phyloP scores from a whole-genome alignment of 2,113 vertebrate genomes.

The Setophaga kirtlandii region DNA sequence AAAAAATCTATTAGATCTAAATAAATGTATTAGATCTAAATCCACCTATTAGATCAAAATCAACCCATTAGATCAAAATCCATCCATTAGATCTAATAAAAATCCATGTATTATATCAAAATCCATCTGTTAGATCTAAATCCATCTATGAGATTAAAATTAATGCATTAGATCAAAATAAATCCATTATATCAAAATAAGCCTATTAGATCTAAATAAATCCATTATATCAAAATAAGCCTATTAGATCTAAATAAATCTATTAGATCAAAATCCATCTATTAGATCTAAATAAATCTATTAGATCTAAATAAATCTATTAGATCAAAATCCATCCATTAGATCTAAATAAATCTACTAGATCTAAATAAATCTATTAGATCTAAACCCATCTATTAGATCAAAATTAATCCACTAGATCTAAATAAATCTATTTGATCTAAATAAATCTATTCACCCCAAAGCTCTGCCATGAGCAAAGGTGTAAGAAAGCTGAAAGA shows the following conservation, averaged over 20 bases:
- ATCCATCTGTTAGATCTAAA: not conserved
- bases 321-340: not conserved
- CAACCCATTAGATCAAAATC: not conserved
- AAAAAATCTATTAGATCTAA: not conserved
- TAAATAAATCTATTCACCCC: not conserved
- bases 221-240: not conserved
- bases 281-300: no score
- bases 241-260: not conserved
- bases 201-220: not conserved
- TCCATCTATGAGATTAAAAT: not conserved
- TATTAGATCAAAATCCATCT: not conserved
- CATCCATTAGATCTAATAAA: no score
- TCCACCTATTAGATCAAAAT: no score
- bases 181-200: not conserved
- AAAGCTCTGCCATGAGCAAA: not conserved
- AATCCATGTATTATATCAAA: not conserved
- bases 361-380: accelerated
- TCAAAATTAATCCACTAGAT: accelerated
- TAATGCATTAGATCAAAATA: accelerated
- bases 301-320: not conserved
- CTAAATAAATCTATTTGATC: no score
- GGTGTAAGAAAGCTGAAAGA: not conserved
- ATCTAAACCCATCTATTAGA: no score
- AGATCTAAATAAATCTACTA: not conserved
- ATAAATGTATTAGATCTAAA: not conserved